phyloP scores from a whole-genome alignment of 2,113 vertebrate species.

The Amazona vittata region DNA sequence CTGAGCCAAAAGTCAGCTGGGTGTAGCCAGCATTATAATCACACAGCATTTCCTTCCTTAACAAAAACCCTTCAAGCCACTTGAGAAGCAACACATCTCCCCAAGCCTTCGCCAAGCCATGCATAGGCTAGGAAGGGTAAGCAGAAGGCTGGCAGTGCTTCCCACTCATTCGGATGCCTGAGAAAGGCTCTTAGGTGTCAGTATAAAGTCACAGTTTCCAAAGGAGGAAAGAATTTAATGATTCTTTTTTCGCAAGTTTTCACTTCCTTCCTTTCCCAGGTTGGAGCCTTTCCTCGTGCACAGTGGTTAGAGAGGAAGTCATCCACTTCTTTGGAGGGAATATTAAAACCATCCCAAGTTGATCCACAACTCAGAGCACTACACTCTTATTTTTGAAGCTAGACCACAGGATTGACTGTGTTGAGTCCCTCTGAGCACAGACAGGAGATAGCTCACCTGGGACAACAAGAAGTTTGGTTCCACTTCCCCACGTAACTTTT shows the following conservation, averaged over 20 bases:
- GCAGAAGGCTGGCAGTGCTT: too few relatives aligned
- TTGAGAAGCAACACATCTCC: too few relatives aligned
- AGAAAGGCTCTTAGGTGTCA: neutral
- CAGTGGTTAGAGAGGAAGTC: rapidly evolving
- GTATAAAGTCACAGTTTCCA: neutral
- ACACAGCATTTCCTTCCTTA: too few relatives aligned
- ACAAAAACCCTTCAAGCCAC: too few relatives aligned
- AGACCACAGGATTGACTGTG: rapidly evolving
- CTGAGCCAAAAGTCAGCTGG: too few relatives aligned
- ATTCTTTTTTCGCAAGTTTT: neutral
- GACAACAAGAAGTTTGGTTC: slow-evolving; percentile 49
- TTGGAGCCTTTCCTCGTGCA: rapidly evolving
- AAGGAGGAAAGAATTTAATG: neutral
- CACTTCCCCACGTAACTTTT: slow-evolving; percentile 48
- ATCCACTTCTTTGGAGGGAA: too few relatives aligned
- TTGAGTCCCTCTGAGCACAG: rapidly evolving
- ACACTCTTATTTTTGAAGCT: neutral
- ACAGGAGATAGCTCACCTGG: slow-evolving; percentile 50
- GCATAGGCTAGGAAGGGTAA: too few relatives aligned
- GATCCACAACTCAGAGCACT: neutral
- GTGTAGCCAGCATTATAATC: too few relatives aligned
- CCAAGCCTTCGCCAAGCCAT: too few relatives aligned
- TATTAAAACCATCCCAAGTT: neutral
- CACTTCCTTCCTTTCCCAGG: neutral
- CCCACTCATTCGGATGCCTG: too few relatives aligned